phyloP scores from a whole-genome alignment of 2,797 vertebrate species.

The Simalia tracyae region DNA sequence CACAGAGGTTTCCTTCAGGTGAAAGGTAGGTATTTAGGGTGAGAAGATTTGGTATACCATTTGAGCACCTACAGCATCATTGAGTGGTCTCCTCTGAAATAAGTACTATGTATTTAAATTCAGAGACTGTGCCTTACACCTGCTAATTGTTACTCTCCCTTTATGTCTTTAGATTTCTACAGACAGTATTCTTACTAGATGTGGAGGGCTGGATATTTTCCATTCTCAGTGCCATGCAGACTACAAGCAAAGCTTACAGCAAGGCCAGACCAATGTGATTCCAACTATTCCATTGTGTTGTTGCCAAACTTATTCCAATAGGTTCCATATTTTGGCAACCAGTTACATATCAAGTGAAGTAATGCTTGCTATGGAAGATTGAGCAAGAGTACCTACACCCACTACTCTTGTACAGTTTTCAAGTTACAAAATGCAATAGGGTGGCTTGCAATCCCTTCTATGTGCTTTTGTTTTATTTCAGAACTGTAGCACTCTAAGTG shows the following conservation, averaged over 20 bases:
- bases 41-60: background rate
- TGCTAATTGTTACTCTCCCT: background rate
- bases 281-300: background rate
- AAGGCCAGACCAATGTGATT: background rate
- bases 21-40: background rate
- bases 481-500: background rate
- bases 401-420: background rate
- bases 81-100: background rate
- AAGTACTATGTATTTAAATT: background rate
- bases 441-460: background rate
- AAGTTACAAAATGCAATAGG: background rate
- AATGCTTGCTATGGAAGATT: background rate
- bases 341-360: background rate
- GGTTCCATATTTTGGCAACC: background rate
- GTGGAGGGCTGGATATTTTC: background rate
- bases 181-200: background rate
- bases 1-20: background rate
- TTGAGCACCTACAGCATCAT: background rate
- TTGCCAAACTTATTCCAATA: background rate
- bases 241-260: background rate
- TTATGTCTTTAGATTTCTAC: constrained; percentile 1
- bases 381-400: background rate
- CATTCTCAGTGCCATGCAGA: constrained; percentile 1
- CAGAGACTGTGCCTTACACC: background rate
- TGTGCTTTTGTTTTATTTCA: background rate